Evolutionary conservation across 2,113 vertebrate genomes (phyloP).

Genomic region (Ginglymostoma cirratum): DNA sequence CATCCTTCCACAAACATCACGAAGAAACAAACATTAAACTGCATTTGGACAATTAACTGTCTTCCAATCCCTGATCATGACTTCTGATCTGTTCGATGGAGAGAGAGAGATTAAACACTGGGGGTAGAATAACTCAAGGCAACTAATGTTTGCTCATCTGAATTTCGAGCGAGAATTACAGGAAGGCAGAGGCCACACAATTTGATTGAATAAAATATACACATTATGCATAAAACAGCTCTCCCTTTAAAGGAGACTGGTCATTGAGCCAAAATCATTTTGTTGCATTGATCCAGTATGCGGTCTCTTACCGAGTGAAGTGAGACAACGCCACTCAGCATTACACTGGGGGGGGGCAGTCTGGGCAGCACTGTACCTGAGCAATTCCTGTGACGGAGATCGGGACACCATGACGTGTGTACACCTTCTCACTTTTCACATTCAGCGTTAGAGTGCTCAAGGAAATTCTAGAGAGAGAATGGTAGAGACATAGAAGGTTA

Average conservation of each 20-base stretch:
- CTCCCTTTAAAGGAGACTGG: neutral
- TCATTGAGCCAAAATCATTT: neutral
- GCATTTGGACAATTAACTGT: no score
- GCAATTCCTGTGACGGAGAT: constrained; percentile 92
- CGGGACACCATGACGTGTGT: constrained; percentile 86
- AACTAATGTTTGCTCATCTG: neutral
- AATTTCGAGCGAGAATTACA: neutral
- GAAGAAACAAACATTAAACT: neutral
- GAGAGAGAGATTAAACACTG: no score
- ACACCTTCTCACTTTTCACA: constrained; percentile 90
- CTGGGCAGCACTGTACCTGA: neutral
- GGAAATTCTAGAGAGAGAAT: constrained; percentile 62
- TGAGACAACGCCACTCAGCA: neutral
- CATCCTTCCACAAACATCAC: neutral
- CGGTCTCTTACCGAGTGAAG: neutral
- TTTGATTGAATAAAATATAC: neutral
- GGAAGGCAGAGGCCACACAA: neutral
- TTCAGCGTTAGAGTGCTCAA: constrained; percentile 87
- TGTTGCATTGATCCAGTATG: neutral
- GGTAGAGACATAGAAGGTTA: neutral
- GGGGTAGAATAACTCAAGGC: neutral
- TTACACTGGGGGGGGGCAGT: neutral
- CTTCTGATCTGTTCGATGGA: no score
- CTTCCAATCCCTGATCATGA: no score
- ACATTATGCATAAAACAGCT: neutral